Base-by-base conservation (phyloP, 2,888 invertebrate genomes). In the Andricus quercusramuli region DNA sequence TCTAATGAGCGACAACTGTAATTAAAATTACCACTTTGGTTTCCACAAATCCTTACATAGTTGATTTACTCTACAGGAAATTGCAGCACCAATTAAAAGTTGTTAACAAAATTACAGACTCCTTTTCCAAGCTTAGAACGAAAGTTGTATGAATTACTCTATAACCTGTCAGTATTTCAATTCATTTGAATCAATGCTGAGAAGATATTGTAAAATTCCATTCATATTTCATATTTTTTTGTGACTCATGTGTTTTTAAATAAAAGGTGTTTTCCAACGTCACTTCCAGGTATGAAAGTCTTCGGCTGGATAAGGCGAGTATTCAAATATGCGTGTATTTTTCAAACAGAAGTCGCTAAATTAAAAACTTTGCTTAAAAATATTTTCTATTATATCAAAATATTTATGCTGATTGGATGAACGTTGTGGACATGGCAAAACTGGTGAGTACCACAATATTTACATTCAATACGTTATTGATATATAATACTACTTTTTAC, bases 1-100 rank as follows among this genome's bases (percentile, higher is more conserved):
- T 22, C 44, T 68, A 68, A 68, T 68, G 68, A 68, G 17, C 68
- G 64, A 64, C 25, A 64, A 17, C 13, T 68, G 68, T 68, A 68
- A 68, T 68, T 68, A 68, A 68, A 68, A 68, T 44, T 44, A 68
- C 44, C 68, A 68, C 68, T 68, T 68, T 47, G 17, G 68, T 44
- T 68, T 47, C 68, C 47, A 41, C 47, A 44, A 68, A 47, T 68
- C 44, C 66, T 68, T 44, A 41, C 44, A 44, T 44, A 67, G 44
- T 15, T 41, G 15, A 41, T 68, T 68, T 47, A 44, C n/a, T 68
- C 68, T 15, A 17, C 5, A 47, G 68, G 25, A 17, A 68, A 47
- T 68, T 68, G 47, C 68, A 68, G 47, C 47, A 47, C 47, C 22
- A 25, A 68, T 68, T 47, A 13, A 47, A 68, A 22, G 25, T 68